Evolutionary conservation across 2,888 invertebrate genomes (phyloP).

Genomic region (Hypselothyrea guttata): DNA sequence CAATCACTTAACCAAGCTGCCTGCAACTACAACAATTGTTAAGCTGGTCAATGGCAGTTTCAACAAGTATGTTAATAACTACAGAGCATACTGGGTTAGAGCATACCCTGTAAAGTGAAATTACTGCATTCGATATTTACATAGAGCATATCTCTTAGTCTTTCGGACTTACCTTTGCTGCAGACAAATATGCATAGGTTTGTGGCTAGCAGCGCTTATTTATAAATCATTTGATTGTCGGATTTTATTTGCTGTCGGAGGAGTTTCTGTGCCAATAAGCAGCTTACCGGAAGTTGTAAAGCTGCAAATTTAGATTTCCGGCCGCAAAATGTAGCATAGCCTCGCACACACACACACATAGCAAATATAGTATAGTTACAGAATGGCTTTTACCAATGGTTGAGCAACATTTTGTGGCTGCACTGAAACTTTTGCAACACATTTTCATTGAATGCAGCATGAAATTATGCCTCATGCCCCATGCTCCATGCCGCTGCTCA

Average conservation of each 20-base stretch:
- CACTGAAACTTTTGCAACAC: slow-evolving; percentile 53
- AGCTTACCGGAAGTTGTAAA: slow-evolving; percentile 77
- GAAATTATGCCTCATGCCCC: slow-evolving; percentile 25
- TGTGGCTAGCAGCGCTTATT: slow-evolving; percentile 60
- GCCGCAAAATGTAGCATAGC: slow-evolving; percentile 51
- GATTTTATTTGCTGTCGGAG: slow-evolving; percentile 64
- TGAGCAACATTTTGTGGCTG: slow-evolving; percentile 29
- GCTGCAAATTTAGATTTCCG: slow-evolving; percentile 77
- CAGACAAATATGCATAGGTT: slow-evolving; percentile 17
- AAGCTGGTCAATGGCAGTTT: slow-evolving; percentile 40
- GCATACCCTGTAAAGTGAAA: slow-evolving; percentile 22
- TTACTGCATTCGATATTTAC: no score
- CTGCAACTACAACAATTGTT: slow-evolving; percentile 20
- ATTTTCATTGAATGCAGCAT: slow-evolving; percentile 63
- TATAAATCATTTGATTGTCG: slow-evolving; percentile 77
- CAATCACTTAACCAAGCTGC: slow-evolving; percentile 18
- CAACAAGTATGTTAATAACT: slow-evolving; percentile 36
- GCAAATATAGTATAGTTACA: slow-evolving; percentile 5
- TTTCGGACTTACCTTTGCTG: neutral
- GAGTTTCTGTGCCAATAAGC: slow-evolving; percentile 73
- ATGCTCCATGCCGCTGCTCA: no score
- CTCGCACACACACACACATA: no score
- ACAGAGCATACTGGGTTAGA: neutral
- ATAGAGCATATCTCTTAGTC: neutral
- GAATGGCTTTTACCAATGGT: slow-evolving; percentile 12